phyloP scores from a whole-genome alignment of 1,140 invertebrate genomes.

The Aleiodes sp. region DNA sequence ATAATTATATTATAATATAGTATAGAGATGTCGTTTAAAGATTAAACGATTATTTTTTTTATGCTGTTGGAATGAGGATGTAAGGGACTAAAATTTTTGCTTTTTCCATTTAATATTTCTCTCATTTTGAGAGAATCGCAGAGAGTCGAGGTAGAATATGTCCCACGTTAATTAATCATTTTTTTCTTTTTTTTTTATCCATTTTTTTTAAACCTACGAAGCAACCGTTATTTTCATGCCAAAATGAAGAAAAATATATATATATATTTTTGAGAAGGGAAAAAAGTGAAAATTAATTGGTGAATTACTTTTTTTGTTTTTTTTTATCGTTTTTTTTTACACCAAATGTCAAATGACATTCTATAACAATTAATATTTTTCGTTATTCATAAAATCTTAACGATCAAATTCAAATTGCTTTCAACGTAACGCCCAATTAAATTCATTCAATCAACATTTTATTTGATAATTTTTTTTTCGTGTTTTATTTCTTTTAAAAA shows the following conservation, averaged over 20 bases:
- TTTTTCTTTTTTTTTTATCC: neutral
- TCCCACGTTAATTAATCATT: neutral
- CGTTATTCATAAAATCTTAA: slow-evolving; percentile 66
- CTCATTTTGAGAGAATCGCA: too few relatives aligned
- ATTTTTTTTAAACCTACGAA: neutral
- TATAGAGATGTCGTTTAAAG: slow-evolving; percentile 47
- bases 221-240: neutral
- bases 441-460: slow-evolving; percentile 17
- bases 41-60: too few relatives aligned
- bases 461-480: slow-evolving; percentile 14
- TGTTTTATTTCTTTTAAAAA: neutral
- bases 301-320: slow-evolving; percentile 18
- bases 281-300: neutral
- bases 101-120: too few relatives aligned
- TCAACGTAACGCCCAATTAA: slow-evolving; percentile 56
- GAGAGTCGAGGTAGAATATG: slow-evolving; percentile 28
- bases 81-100: too few relatives aligned
- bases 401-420: slow-evolving; percentile 66
- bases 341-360: slow-evolving; percentile 43
- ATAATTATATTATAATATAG: slow-evolving; percentile 32
- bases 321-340: slow-evolving; percentile 22
- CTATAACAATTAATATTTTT: slow-evolving; percentile 63
- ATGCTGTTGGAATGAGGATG: too few relatives aligned
- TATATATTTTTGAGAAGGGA: neutral
- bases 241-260: neutral